Conservation (phyloP, 2,797 vertebrate genomes). For the Catostomus latipinnis region DNA sequence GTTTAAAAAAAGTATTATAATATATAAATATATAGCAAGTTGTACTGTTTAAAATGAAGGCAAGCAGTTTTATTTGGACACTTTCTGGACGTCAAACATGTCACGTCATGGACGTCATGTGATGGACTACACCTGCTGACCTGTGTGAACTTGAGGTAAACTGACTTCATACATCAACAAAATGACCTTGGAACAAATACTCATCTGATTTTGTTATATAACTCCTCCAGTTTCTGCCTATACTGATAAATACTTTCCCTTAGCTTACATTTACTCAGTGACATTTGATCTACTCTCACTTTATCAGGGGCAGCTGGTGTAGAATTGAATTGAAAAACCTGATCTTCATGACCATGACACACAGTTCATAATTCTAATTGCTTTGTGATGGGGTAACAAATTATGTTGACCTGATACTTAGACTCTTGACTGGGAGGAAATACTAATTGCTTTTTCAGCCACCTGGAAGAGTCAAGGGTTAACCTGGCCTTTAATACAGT, state of each 20-base stretch:
- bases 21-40: too few relatives aligned
- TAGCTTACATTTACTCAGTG: not conserved
- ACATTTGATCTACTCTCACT: constrained; percentile 34
- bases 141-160: too few relatives aligned
- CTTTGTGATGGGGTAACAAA: constrained; percentile 40
- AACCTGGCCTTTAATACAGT: constrained; percentile 27
- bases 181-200: too few relatives aligned
- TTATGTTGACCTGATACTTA: constrained; percentile 18
- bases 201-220: not conserved
- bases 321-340: constrained; percentile 20
- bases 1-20: too few relatives aligned
- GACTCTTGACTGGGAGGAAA: constrained; percentile 35
- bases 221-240: not conserved
- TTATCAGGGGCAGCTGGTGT: constrained; percentile 24
- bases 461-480: constrained; percentile 43
- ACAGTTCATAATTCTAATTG: constrained; percentile 51
- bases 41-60: too few relatives aligned
- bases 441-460: constrained; percentile 34
- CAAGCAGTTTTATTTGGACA: too few relatives aligned
- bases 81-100: too few relatives aligned
- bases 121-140: too few relatives aligned
- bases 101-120: too few relatives aligned
- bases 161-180: too few relatives aligned
- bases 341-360: constrained; percentile 40
- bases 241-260: constrained; percentile 1